Evolutionary conservation across 2,888 invertebrate genomes (phyloP).

Genomic region (Drosophila cyrtoloma): DNA sequence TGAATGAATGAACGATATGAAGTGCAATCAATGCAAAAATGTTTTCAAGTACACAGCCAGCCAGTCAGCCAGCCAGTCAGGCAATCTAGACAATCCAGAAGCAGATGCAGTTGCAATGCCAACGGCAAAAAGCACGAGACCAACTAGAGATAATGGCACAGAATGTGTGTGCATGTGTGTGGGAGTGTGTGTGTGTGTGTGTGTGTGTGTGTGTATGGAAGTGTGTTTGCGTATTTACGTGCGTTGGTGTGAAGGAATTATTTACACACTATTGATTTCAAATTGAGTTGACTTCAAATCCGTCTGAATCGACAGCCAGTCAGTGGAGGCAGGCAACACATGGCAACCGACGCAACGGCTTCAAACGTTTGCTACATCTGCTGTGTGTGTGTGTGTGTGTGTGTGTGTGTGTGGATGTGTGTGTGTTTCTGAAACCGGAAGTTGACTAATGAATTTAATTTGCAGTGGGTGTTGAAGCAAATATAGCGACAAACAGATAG

Average conservation of each 20-base stretch:
- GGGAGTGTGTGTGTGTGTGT: too few relatives aligned
- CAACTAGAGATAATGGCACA: slow-evolving; percentile 21
- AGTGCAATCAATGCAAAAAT: slow-evolving; percentile 84
- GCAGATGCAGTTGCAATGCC: slow-evolving; percentile 53
- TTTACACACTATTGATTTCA: slow-evolving; percentile 86
- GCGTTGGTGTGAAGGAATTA: slow-evolving; percentile 82
- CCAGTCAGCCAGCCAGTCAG: slow-evolving; percentile 26
- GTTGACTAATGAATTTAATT: slow-evolving; percentile 84
- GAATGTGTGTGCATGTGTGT: background rate
- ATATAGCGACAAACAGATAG: slow-evolving; percentile 73
- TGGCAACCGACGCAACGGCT: slow-evolving; percentile 57
- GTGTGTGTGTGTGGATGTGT: too few relatives aligned
- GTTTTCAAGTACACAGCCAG: slow-evolving; percentile 65
- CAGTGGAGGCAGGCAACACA: slow-evolving; percentile 61
- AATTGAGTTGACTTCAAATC: slow-evolving; percentile 85
- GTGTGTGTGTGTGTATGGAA: slow-evolving; percentile 1
- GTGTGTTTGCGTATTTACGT: slow-evolving; percentile 44
- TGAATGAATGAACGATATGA: slow-evolving; percentile 68
- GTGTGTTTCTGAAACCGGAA: slow-evolving; percentile 69
- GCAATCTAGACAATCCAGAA: slow-evolving; percentile 46
- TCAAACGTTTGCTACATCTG: slow-evolving; percentile 13
- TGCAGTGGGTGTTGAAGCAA: slow-evolving; percentile 83
- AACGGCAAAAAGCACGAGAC: slow-evolving; percentile 13
- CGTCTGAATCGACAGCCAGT: slow-evolving; percentile 83
- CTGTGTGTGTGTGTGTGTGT: slow-evolving; percentile 5